A percentile compares a stretch with the other conserved stretches of the same genome.
Conservation (phyloP, 1,140 invertebrate species). For the Drosophila tristis region DNA sequence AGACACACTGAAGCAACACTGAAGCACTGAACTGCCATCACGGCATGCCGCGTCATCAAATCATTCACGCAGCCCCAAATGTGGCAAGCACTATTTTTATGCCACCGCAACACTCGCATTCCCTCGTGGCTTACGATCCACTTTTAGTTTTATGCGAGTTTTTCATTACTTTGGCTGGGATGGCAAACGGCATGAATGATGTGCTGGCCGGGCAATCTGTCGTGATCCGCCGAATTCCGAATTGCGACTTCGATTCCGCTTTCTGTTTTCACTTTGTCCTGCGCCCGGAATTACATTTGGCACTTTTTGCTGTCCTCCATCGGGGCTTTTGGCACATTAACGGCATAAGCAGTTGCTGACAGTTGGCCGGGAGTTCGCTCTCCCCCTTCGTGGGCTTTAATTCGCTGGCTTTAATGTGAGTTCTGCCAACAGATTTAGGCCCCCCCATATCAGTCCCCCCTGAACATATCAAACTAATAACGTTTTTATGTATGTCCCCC, state of each 20-base stretch:
- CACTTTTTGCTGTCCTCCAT: slow-evolving; percentile 44
- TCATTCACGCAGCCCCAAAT: slow-evolving; percentile 47
- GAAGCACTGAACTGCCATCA: not conserved
- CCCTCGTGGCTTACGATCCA: slow-evolving; percentile 30
- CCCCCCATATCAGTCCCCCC: not conserved
- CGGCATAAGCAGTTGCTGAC: slow-evolving; percentile 51
- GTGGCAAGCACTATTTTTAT: slow-evolving; percentile 36
- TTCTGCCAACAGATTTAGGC: slow-evolving; percentile 5
- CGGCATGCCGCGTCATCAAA: slow-evolving; percentile 28
- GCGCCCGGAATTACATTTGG: slow-evolving; percentile 32
- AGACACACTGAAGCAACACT: not conserved
- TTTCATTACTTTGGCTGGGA: slow-evolving; percentile 55
- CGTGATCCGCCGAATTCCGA: slow-evolving; percentile 8
- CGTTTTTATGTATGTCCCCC: slow-evolving; percentile 29
- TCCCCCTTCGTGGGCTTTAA: slow-evolving; percentile 32
- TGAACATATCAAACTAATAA: slow-evolving; percentile 22
- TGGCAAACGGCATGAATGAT: slow-evolving; percentile 46
- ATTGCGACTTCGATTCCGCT: slow-evolving; percentile 24
- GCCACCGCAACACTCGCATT: slow-evolving; percentile 8
- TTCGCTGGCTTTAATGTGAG: slow-evolving; percentile 27
- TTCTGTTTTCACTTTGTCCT: slow-evolving; percentile 35
- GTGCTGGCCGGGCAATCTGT: not conserved
- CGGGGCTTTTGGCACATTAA: slow-evolving; percentile 63
- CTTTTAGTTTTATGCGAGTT: slow-evolving; percentile 49
- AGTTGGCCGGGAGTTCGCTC: slow-evolving; percentile 17